Percentiles rank a stretch among this genome's conserved stretches.
phyloP scores from a whole-genome alignment of 1,140 invertebrate genomes.

The Lamellibrachia luymesi region DNA sequence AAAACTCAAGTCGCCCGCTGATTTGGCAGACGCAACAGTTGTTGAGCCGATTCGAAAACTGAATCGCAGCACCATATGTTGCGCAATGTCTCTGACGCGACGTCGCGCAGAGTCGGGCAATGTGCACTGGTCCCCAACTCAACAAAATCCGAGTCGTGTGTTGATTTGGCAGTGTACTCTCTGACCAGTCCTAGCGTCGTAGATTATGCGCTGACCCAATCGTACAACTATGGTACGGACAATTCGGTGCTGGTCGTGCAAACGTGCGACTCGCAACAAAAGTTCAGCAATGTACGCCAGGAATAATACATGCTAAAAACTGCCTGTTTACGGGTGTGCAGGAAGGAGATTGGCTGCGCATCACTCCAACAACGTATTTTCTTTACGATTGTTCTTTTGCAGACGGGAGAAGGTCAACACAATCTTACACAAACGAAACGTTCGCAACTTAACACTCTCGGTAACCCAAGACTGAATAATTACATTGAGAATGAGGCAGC shows the following conservation, averaged over 20 bases:
- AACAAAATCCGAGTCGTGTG: too few relatives aligned
- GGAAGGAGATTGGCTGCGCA: background rate
- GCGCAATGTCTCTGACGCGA: too few relatives aligned
- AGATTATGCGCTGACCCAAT: too few relatives aligned
- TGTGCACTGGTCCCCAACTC: too few relatives aligned
- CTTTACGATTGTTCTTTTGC: background rate
- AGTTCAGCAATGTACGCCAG: background rate
- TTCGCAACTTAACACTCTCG: background rate
- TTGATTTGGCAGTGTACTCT: too few relatives aligned
- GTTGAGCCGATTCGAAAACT: too few relatives aligned
- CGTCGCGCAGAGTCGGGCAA: too few relatives aligned
- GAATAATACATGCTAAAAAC: background rate
- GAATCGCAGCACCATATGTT: too few relatives aligned
- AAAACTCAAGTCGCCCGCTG: too few relatives aligned
- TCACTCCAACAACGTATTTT: background rate
- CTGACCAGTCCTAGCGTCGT: too few relatives aligned
- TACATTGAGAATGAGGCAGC: background rate
- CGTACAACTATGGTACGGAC: background rate
- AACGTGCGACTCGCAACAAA: too few relatives aligned
- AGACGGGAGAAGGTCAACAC: background rate
- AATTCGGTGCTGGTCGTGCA: background rate
- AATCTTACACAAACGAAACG: background rate
- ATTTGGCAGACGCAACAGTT: too few relatives aligned
- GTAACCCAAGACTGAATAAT: background rate
- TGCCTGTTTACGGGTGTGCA: background rate